phyloP scores from a whole-genome alignment of 2,797 vertebrate genomes.

The Coregonus ussuriensis region DNA sequence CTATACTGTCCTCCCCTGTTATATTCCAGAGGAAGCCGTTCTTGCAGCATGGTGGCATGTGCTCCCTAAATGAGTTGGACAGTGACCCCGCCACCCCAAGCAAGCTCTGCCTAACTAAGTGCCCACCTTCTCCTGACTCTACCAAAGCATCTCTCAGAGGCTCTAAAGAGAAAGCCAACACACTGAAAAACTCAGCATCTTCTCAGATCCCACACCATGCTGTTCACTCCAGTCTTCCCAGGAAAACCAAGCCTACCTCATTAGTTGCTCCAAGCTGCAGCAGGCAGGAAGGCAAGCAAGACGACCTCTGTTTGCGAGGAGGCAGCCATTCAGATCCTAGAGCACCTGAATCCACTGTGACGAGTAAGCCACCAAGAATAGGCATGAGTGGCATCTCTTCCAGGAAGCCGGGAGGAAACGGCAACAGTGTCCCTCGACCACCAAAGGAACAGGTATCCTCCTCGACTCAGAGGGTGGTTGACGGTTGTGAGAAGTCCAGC shows the following conservation, averaged over 20 bases:
- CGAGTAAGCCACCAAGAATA: constrained; percentile 21
- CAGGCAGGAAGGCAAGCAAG: constrained; percentile 70
- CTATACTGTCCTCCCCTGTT: constrained; percentile 53
- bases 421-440: constrained; percentile 65
- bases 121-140: constrained; percentile 63
- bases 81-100: constrained; percentile 64
- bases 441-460: constrained; percentile 70
- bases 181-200: constrained; percentile 48
- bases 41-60: constrained; percentile 66
- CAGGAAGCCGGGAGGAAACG: constrained; percentile 66
- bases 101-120: constrained; percentile 68
- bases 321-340: constrained; percentile 63
- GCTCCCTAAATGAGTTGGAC: constrained; percentile 73
- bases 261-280: constrained; percentile 50
- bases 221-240: constrained; percentile 86
- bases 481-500: constrained; percentile 75
- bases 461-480: constrained; percentile 81
- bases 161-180: constrained; percentile 39
- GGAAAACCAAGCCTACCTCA: constrained; percentile 84
- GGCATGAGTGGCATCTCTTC: constrained; percentile 66
- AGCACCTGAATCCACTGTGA: too few relatives aligned
- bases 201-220: constrained; percentile 65
- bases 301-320: constrained; percentile 78
- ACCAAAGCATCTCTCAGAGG: constrained; percentile 60
- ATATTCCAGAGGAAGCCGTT: constrained; percentile 54